These are phyloP conservation scores for Prietella phreatophila DNA, from an alignment of 2,113 vertebrate species.

Conservation along the genomic window DNA sequence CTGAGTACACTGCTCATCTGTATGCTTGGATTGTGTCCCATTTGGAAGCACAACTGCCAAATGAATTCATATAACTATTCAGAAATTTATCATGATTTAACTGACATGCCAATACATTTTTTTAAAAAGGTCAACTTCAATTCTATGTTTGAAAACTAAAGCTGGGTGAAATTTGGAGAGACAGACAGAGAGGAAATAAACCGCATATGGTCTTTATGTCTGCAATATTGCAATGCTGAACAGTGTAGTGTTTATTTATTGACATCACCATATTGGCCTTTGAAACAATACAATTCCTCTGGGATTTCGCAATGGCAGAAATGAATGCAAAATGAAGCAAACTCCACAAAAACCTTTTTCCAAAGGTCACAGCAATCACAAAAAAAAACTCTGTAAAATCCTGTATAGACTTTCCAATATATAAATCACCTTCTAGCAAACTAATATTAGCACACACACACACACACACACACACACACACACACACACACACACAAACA, in stretches of 20 bases:
- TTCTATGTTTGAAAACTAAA: background rate
- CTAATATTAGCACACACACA: no score
- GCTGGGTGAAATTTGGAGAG: background rate
- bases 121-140: background rate
- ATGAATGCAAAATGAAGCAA: no score
- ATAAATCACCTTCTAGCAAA: no score
- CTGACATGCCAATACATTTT: no score
- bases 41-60: background rate
- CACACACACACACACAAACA: no score
- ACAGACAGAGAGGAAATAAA: background rate
- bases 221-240: background rate
- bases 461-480: no score
- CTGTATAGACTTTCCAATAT: no score
- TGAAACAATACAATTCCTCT: background rate
- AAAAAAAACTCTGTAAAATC: no score
- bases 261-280: background rate
- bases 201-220: background rate
- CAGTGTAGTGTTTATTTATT: background rate
- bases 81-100: background rate
- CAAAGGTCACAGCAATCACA: no score
- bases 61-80: background rate
- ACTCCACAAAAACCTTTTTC: no score
- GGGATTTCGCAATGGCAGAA: no score
- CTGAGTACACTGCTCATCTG: background rate
- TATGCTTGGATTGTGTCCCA: background rate